phyloP scores from a whole-genome alignment of 2,888 invertebrate genomes.

The Dryobotodes eremita region DNA sequence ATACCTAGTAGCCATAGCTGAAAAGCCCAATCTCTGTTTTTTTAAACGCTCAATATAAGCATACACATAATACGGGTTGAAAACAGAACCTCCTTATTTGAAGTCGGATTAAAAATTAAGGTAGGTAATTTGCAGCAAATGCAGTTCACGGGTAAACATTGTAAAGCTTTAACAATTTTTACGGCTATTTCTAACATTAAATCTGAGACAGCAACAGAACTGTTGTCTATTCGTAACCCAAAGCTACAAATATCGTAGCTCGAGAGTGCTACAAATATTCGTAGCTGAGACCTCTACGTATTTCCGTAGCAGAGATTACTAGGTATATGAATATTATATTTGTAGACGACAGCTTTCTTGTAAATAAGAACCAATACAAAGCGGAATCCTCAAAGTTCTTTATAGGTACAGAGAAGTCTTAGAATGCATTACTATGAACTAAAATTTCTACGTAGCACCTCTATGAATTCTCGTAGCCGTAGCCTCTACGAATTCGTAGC shows the following conservation, averaged over 20 bases:
- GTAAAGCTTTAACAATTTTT: background rate
- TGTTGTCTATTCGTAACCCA: background rate
- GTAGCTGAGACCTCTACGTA: conserved; percentile 39
- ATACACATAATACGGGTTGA: background rate
- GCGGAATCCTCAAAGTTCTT: too few species aligned
- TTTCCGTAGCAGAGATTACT: conserved; percentile 24
- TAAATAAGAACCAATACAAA: background rate
- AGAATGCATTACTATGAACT: background rate
- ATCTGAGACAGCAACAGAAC: background rate
- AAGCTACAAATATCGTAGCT: conserved; percentile 19
- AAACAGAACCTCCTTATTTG: background rate
- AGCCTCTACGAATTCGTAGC: conserved; percentile 7
- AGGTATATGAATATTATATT: background rate
- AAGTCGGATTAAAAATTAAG: background rate
- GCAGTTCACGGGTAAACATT: background rate
- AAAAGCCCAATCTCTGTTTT: background rate
- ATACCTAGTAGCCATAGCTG: background rate
- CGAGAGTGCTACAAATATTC: conserved; percentile 11
- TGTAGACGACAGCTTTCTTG: background rate
- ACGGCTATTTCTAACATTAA: background rate
- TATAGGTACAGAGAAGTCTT: background rate
- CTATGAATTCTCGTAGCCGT: conserved; percentile 21
- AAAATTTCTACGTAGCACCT: background rate
- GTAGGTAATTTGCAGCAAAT: background rate
- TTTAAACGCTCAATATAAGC: background rate